Conservation (phyloP, 2,888 invertebrate genomes). For the Prenolepis imparis region DNA sequence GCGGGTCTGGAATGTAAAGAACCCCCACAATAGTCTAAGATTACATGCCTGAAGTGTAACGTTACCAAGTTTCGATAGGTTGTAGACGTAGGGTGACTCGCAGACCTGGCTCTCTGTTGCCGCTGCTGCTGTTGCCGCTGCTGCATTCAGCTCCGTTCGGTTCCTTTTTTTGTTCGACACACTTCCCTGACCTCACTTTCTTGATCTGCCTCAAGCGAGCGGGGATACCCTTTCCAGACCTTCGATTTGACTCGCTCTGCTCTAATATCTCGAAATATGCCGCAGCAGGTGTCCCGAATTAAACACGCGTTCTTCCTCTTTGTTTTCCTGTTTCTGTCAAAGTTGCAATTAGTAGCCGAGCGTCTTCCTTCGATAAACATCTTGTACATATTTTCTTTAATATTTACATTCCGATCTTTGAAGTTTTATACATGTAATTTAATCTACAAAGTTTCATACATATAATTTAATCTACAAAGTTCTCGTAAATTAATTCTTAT, state of each 20-base stretch:
- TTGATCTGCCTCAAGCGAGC: slow-evolving; percentile 49
- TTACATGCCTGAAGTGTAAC: slow-evolving; percentile 73
- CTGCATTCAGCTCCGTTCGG: slow-evolving; percentile 30
- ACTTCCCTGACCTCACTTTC: slow-evolving; percentile 59
- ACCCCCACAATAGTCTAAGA: slow-evolving; percentile 73
- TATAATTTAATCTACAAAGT: not conserved
- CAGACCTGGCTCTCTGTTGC: slow-evolving; percentile 30
- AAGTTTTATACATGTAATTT: too few species aligned
- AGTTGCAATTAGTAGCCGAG: not conserved
- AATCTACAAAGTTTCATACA: not conserved
- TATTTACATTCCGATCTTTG: not conserved
- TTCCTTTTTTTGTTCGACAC: slow-evolving; percentile 12
- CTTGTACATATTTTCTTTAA: not conserved
- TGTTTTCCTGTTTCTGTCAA: not conserved
- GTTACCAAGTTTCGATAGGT: slow-evolving; percentile 74
- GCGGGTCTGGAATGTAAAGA: slow-evolving; percentile 77
- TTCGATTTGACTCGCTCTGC: slow-evolving; percentile 10
- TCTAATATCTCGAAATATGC: slow-evolving; percentile 24
- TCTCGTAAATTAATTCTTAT: slow-evolving; percentile 13
- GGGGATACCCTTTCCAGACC: slow-evolving; percentile 9
- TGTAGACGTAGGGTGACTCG: slow-evolving; percentile 58
- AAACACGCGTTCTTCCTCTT: not conserved
- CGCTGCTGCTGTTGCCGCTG: not conserved
- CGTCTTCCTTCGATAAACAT: not conserved
- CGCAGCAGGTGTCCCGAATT: slow-evolving; percentile 16